Conservation (phyloP, 2,797 vertebrate species). For the Eulemur mongoz region DNA sequence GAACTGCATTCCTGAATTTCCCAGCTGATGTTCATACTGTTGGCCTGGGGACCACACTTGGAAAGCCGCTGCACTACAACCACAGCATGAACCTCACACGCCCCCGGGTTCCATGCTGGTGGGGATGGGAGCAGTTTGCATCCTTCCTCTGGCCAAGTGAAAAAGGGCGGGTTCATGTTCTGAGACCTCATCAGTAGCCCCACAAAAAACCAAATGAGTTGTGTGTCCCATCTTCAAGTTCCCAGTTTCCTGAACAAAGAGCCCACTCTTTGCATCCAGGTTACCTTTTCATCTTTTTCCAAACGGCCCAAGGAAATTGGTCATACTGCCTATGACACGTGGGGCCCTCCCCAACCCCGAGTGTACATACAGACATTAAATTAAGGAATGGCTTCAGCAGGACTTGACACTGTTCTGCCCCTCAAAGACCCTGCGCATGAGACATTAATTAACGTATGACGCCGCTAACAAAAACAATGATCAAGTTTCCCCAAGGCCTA, state of each 20-base stretch:
- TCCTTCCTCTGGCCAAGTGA: not conserved
- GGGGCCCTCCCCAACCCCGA: no score
- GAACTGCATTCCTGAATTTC: not conserved
- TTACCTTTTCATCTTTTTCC: not conserved
- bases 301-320: not conserved
- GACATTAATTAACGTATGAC: not conserved
- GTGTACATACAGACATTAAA: not conserved
- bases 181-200: not conserved
- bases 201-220: not conserved
- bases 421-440: not conserved
- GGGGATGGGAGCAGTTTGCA: accelerated
- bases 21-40: not conserved
- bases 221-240: not conserved
- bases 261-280: not conserved
- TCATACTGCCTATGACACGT: not conserved
- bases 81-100: not conserved
- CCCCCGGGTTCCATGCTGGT: not conserved
- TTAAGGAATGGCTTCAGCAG: not conserved
- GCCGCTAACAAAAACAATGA: no score
- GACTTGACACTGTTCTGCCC: not conserved
- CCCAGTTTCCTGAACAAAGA: not conserved
- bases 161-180: not conserved
- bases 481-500: not conserved
- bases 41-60: not conserved
- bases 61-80: not conserved